Evolutionary conservation across 2,113 vertebrate genomes (phyloP).

Genomic region (Todiramphus saurophagus): DNA sequence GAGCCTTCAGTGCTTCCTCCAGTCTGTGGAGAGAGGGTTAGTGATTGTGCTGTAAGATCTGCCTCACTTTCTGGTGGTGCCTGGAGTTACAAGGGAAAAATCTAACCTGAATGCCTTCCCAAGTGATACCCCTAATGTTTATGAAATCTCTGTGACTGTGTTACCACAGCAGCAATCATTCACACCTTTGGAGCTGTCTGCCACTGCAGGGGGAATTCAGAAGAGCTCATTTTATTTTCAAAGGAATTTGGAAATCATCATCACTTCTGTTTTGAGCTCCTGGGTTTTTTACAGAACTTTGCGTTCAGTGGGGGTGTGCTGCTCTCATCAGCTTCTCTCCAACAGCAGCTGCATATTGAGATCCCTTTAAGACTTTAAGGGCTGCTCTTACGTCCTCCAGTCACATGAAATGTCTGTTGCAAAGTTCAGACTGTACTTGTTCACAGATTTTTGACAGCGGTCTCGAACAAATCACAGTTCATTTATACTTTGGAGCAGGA

Average conservation of each 20-base stretch:
- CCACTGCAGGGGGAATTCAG: not conserved
- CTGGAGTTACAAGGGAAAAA: not conserved
- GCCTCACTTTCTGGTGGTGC: not conserved
- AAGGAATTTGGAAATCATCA: not conserved
- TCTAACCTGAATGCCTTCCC: not conserved
- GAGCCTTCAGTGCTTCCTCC: not conserved
- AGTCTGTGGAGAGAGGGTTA: not conserved
- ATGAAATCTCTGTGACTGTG: not conserved
- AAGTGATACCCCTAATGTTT: not conserved
- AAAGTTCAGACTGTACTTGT: not conserved
- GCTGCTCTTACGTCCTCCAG: not conserved
- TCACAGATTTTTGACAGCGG: not conserved
- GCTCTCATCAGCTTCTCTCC: not conserved
- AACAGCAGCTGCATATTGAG: not conserved
- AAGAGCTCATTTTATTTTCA: slow-evolving; percentile 10
- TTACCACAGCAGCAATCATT: not conserved
- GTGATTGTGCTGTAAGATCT: not conserved
- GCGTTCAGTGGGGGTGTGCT: not conserved
- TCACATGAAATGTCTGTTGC: not conserved
- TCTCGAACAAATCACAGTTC: not conserved
- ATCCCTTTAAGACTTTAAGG: not conserved
- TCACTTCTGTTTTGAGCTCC: not conserved
- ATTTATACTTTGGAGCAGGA: not conserved
- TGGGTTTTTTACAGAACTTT: not conserved
- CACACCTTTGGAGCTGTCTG: not conserved